A percentile compares a stretch with the other conserved stretches of the same genome.
phyloP scores from a whole-genome alignment of 2,888 invertebrate species.

The Diogma glabrata region DNA sequence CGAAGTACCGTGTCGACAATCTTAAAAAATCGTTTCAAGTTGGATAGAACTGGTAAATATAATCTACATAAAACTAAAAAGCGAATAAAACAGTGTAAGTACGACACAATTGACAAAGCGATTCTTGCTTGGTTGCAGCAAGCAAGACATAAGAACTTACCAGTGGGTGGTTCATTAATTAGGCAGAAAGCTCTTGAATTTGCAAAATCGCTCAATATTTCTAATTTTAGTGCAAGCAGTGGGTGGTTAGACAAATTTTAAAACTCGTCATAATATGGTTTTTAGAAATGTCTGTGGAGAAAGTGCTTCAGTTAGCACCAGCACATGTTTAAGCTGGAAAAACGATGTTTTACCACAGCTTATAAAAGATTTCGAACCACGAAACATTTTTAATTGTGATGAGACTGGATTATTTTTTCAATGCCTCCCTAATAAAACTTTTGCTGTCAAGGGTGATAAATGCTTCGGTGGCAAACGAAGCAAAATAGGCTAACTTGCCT shows the following conservation, averaged over 20 bases:
- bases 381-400: constrained; percentile 10
- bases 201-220: neutral
- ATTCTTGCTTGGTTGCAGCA: neutral
- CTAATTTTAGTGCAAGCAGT: constrained; percentile 16
- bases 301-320: neutral
- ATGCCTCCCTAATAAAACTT: constrained; percentile 15
- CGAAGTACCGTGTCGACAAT: neutral
- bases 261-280: constrained; percentile 12
- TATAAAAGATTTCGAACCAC: neutral
- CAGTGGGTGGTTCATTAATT: neutral
- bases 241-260: constrained; percentile 20
- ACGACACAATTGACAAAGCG: neutral
- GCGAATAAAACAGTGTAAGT: neutral
- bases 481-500: constrained; percentile 22
- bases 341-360: neutral
- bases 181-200: neutral
- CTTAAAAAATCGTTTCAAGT: neutral
- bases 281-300: neutral
- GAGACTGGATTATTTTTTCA: constrained; percentile 12
- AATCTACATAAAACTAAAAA: neutral
- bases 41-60: neutral
- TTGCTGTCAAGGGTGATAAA: constrained; percentile 17
- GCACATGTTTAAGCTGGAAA: neutral
- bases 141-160: neutral
- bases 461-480: constrained; percentile 21